These are phyloP conservation scores for Petrosia ficiformis DNA, from an alignment of 37 sponge, comb jelly and placozoan species.

Conservation along the genomic window DNA sequence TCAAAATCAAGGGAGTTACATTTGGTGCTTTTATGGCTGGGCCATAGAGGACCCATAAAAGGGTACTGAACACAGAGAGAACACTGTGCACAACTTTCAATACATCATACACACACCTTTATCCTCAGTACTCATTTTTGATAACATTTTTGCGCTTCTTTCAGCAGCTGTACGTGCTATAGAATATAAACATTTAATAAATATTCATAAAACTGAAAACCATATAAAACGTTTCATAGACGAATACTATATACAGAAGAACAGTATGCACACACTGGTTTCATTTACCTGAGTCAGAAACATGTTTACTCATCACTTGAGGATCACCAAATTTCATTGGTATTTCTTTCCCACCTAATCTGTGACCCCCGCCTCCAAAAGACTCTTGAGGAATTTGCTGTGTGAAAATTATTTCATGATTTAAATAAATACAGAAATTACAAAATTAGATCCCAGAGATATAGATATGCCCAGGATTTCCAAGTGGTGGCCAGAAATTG, in stretches of 20 bases:
- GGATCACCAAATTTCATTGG: background rate
- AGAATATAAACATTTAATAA: background rate
- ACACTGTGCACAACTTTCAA: too few relatives aligned
- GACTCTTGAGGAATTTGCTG: background rate
- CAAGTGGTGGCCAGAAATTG: slow-evolving; percentile 1
- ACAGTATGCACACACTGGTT: background rate
- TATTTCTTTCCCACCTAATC: slow-evolving; percentile 46
- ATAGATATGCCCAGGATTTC: too few relatives aligned
- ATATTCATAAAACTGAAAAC: too few relatives aligned
- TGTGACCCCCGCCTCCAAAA: slow-evolving; percentile 42
- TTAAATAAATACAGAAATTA: too few relatives aligned
- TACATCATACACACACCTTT: too few relatives aligned
- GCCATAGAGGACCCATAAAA: too few relatives aligned
- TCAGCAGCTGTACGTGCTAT: slow-evolving; percentile 34
- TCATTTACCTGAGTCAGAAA: slow-evolving; percentile 63
- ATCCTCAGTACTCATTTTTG: background rate
- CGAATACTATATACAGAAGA: too few relatives aligned
- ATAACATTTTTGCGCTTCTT: slow-evolving; percentile 2
- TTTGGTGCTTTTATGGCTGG: too few relatives aligned
- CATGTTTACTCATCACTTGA: slow-evolving; percentile 37
- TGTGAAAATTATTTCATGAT: background rate
- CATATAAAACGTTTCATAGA: too few relatives aligned
- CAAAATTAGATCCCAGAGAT: background rate
- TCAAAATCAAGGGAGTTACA: too few relatives aligned
- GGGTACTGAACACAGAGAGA: too few relatives aligned